Evolutionary conservation across 2,113 vertebrate species (phyloP).

Genomic region (Saguinus midas): DNA sequence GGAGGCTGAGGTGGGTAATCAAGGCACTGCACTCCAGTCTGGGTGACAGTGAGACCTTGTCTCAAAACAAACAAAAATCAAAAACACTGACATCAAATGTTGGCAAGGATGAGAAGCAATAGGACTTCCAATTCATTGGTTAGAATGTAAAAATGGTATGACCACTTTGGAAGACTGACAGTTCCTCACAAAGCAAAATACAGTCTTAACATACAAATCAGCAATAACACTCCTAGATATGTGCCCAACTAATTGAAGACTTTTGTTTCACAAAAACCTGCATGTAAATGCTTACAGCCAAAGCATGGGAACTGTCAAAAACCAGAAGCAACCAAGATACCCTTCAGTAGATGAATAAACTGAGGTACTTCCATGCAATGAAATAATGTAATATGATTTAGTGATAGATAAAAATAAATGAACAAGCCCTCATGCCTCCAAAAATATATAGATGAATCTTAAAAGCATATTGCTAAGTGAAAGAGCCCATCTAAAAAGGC

Average conservation of each 20-base stretch:
- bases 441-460: background rate
- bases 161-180: background rate
- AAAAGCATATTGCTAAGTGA: background rate
- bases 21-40: background rate
- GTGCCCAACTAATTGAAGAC: background rate
- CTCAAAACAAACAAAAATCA: background rate
- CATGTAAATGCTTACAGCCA: background rate
- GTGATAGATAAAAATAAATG: background rate
- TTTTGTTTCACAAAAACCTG: background rate
- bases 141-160: accelerated
- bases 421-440: background rate
- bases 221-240: no score
- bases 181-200: background rate
- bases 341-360: background rate
- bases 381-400: background rate
- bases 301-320: background rate
- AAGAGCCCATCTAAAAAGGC: background rate
- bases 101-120: background rate
- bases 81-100: background rate
- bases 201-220: no score
- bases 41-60: background rate
- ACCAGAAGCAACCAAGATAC: background rate
- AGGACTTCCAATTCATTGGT: accelerated
- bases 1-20: background rate
- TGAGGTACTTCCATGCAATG: background rate